These are phyloP conservation scores for Poecilia picta DNA, from an alignment of 2,797 vertebrate species.

Conservation along the genomic window DNA sequence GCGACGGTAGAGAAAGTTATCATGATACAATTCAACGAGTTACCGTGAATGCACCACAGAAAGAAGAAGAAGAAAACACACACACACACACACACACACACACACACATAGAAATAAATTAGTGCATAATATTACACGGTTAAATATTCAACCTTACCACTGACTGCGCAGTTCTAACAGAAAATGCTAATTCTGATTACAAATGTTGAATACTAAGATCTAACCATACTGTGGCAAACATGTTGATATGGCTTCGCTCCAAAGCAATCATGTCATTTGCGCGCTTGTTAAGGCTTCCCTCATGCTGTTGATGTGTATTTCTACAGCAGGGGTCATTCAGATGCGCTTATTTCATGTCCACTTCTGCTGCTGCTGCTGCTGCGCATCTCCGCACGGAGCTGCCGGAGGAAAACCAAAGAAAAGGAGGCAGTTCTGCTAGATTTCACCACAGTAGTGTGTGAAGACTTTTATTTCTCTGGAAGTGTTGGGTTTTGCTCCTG, in stretches of 20 bases:
- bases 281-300: no score
- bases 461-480: neutral
- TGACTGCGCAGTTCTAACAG: neutral
- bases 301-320: neutral
- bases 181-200: neutral
- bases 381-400: slow-evolving; percentile 50
- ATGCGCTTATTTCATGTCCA: slow-evolving; percentile 7
- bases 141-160: neutral
- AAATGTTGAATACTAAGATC: neutral
- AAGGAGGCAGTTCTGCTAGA: slow-evolving; percentile 5
- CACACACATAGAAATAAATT: neutral
- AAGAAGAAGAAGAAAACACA: neutral
- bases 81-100: no score
- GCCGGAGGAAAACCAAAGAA: slow-evolving; percentile 23
- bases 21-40: neutral
- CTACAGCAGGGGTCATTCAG: neutral
- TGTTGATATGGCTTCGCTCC: neutral
- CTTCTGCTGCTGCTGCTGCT: slow-evolving; percentile 2
- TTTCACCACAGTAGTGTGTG: neutral
- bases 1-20: neutral
- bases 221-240: neutral
- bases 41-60: neutral
- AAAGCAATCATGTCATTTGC: slow-evolving; percentile 11
- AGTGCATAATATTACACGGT: neutral
- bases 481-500: neutral